Evolutionary conservation across 2,113 vertebrate genomes (phyloP).

Genomic region (Sinocyclocheilus grahami): DNA sequence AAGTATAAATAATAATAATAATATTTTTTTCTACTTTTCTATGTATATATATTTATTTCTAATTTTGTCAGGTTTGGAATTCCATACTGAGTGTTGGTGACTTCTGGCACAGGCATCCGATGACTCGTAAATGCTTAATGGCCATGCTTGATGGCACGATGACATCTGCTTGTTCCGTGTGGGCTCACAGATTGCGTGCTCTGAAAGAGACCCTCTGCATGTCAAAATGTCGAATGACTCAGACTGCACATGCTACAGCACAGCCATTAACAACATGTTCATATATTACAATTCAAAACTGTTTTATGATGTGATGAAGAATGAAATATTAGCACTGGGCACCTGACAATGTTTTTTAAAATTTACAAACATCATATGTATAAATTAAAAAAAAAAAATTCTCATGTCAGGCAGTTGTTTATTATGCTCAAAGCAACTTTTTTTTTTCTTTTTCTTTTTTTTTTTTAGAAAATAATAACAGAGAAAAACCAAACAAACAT

Average conservation of each 20-base stretch:
- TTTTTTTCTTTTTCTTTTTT: no score
- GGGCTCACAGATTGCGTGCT: conserved; percentile 44
- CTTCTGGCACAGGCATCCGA: conserved; percentile 58
- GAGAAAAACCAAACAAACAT: no score
- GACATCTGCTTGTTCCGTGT: conserved; percentile 67
- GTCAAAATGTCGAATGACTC: conserved; percentile 41
- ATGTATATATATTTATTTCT: no score
- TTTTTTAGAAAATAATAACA: no score
- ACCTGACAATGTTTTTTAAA: background rate
- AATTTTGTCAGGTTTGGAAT: no score
- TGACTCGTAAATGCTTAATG: conserved; percentile 72
- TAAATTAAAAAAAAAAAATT: no score
- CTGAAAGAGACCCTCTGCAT: conserved; percentile 53
- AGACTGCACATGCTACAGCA: background rate
- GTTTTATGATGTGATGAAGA: background rate
- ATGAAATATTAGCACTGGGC: background rate
- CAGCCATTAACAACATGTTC: background rate
- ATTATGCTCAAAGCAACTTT: background rate
- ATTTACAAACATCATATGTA: background rate
- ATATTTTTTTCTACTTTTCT: no score
- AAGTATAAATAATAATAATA: no score
- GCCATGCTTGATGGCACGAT: conserved; percentile 63
- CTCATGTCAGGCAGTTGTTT: background rate
- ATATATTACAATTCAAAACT: background rate
- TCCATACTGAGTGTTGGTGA: conserved; percentile 33